phyloP scores from a whole-genome alignment of 2,113 vertebrate species.

The Syrrhaptes paradoxus region DNA sequence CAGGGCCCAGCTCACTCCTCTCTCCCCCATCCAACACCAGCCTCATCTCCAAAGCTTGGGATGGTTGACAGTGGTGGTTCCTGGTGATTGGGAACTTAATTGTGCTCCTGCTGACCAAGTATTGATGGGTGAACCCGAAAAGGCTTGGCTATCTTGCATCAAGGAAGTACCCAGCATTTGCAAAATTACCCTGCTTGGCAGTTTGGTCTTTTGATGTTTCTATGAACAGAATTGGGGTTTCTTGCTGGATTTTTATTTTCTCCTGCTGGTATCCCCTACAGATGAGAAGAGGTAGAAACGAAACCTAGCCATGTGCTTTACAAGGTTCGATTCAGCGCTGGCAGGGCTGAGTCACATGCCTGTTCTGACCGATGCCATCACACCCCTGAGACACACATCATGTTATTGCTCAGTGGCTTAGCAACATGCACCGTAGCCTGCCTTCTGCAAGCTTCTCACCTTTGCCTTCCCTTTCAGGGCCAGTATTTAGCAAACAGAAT shows the following conservation, averaged over 20 bases:
- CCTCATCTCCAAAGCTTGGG: neutral
- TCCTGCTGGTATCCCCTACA: neutral
- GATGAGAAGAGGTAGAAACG: neutral
- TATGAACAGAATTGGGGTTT: neutral
- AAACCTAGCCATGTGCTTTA: neutral
- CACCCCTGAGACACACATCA: neutral
- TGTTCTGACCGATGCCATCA: slow-evolving; percentile 46
- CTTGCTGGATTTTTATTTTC: neutral
- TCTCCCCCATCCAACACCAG: neutral
- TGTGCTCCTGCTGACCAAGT: neutral
- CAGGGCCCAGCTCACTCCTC: neutral
- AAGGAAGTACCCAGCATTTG: neutral
- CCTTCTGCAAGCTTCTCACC: slow-evolving; percentile 33
- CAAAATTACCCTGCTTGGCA: neutral
- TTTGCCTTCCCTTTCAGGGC: slow-evolving; percentile 46
- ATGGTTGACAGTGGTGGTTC: neutral
- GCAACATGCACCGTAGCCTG: slow-evolving; percentile 15
- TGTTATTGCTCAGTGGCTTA: slow-evolving; percentile 49
- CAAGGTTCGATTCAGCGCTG: neutral
- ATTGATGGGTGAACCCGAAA: neutral
- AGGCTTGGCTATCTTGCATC: neutral
- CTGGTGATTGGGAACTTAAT: neutral
- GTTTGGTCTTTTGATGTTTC: neutral
- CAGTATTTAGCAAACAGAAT: slow-evolving; percentile 66
- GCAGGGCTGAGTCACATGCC: slow-evolving; percentile 47